Evolutionary conservation across 2,797 vertebrate genomes (phyloP).

Genomic region (Sciaenops ocellatus): DNA sequence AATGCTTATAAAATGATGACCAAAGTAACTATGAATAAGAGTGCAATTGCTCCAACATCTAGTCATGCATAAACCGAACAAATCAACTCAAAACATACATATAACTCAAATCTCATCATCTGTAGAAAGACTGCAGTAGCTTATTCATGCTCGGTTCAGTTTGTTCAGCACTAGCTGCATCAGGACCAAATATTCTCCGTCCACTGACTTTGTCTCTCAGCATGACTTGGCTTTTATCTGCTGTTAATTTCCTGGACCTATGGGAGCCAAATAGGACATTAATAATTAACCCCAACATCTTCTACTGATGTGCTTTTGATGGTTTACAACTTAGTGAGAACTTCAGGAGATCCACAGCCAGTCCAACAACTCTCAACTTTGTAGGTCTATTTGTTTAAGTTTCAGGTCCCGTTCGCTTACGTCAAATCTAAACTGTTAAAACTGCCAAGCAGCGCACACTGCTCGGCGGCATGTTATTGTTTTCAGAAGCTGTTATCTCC

Average conservation of each 20-base stretch:
- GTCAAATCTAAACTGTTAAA: constrained; percentile 9
- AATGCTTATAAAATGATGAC: constrained; percentile 30
- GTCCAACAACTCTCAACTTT: constrained; percentile 15
- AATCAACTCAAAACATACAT: constrained; percentile 21
- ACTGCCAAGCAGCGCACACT: neutral
- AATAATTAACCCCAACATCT: constrained; percentile 73
- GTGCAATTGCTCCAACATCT: constrained; percentile 3
- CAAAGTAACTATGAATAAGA: constrained; percentile 53
- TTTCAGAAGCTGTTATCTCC: constrained; percentile 36
- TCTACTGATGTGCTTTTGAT: constrained; percentile 52
- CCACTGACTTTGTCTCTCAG: constrained; percentile 27
- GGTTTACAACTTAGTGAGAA: constrained; percentile 36
- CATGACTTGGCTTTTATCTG: constrained; percentile 64
- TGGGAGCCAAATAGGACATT: constrained; percentile 60
- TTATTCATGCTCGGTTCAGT: constrained; percentile 20
- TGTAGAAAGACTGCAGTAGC: neutral
- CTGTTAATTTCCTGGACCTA: constrained; percentile 47
- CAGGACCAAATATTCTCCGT: constrained; percentile 19
- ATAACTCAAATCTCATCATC: neutral
- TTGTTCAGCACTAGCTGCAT: constrained; percentile 20
- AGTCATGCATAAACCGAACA: constrained; percentile 12
- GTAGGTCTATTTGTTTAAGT: constrained; percentile 13
- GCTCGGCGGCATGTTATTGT: constrained; percentile 14
- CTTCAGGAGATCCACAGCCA: constrained; percentile 21
- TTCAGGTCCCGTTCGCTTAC: constrained; percentile 4